Evolutionary conservation across 2,113 vertebrate species (phyloP).

Genomic region (Varanus salvator): DNA sequence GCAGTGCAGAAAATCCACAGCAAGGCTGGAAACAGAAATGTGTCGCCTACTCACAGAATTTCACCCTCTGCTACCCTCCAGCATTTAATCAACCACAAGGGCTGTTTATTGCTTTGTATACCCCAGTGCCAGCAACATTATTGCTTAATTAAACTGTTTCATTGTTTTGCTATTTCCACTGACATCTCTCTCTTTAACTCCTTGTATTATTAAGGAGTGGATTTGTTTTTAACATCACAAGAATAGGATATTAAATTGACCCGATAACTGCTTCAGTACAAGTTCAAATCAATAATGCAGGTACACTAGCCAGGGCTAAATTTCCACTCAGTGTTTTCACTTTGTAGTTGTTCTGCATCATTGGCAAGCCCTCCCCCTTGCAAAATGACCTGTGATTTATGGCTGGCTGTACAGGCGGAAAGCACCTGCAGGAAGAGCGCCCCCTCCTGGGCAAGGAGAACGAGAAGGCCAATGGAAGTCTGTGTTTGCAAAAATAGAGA

Average conservation of each 20-base stretch:
- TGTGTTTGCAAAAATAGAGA: background rate
- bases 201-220: conserved; percentile 72
- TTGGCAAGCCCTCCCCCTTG: conserved; percentile 43
- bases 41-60: conserved; percentile 54
- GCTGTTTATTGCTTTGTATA: conserved; percentile 66
- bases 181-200: conserved; percentile 73
- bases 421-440: background rate
- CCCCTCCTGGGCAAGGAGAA: background rate
- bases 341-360: conserved; percentile 51
- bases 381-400: conserved; percentile 65
- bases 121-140: conserved; percentile 61
- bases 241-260: conserved; percentile 74
- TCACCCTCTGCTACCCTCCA: conserved; percentile 63
- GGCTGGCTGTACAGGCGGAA: conserved; percentile 45
- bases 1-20: background rate
- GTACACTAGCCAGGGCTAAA: conserved; percentile 59
- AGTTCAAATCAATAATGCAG: conserved; percentile 76
- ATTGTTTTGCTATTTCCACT: conserved; percentile 73
- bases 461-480: background rate
- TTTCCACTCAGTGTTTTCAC: conserved; percentile 52
- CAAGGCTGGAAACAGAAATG: conserved; percentile 22
- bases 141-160: conserved; percentile 77
- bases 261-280: conserved; percentile 60
- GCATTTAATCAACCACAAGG: conserved; percentile 71
- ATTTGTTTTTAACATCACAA: conserved; percentile 64